Conservation (phyloP, 2,113 vertebrate genomes). For the Otis tarda region DNA sequence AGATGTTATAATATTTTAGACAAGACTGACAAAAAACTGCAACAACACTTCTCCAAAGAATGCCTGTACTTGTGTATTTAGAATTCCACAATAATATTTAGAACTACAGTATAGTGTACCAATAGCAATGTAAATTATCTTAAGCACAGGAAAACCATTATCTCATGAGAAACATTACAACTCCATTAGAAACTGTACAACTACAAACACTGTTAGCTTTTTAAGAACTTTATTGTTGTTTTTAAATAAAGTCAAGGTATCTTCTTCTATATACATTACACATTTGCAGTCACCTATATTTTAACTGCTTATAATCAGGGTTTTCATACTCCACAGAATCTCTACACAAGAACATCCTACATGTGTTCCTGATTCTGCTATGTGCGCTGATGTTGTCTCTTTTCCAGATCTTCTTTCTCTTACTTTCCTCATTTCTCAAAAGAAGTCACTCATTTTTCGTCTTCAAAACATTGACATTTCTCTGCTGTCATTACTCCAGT, state of each 20-base stretch:
- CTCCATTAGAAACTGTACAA: background rate
- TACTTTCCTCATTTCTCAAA: background rate
- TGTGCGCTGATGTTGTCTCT: rapidly evolving
- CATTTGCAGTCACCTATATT: background rate
- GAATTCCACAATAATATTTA: background rate
- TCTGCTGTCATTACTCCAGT: background rate
- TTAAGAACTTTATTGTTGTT: background rate
- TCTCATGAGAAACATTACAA: background rate
- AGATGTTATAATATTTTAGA: background rate
- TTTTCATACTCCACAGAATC: background rate
- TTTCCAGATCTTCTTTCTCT: background rate
- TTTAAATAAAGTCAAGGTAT: background rate
- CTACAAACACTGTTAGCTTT: background rate
- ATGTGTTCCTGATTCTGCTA: background rate
- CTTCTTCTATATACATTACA: background rate
- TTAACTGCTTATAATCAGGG: background rate
- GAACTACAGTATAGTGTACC: background rate
- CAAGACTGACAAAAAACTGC: background rate
- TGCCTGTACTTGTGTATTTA: background rate
- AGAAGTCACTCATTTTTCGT: background rate
- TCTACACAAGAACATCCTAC: background rate
- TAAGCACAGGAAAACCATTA: background rate
- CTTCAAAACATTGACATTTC: background rate
- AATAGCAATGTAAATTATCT: background rate
- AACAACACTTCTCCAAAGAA: background rate